Evolutionary conservation across 2,888 invertebrate species (phyloP), one percentile per base, ranked within the genome.

Genomic region (Steinernema carpocapsae): DNA sequence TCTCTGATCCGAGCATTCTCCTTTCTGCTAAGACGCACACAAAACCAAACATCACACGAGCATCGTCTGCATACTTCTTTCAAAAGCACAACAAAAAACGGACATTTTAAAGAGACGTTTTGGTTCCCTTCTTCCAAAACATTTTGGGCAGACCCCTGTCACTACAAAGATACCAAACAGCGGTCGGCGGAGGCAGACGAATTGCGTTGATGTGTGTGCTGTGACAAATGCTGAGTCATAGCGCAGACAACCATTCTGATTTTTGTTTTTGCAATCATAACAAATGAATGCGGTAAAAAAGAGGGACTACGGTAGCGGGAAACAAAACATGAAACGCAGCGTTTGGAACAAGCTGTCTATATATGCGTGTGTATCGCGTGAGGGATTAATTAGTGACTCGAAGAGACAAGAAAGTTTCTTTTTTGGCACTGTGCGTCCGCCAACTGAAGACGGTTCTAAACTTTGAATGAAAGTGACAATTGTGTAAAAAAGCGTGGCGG

Each of bases 191-290:
- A 17, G 48, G 19, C 48, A 48, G 48, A 48, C 48, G 48, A 19
- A 48, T n/a, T 48, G 48, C 48, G 19, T 14, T 48, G 48, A 48
- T 17, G 19, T 48, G 48, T 48, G 48, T 4, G 48, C 37, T 37
- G 48, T 48, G 48, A 17, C 3, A 48, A 48, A 48, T 19, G 48
- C 19, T 48, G 48, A 48, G 19, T 48, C 48, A 48, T 48, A 14
- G 17, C 48, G 3, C 48, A 48, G 26, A 56, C 56, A 56, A 56
- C 22, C 56, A 56, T 56, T 56, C 3, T 24, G 22, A 56, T 56
- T 56, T 56, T 12, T 56, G 56, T 56, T 56, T 19, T 7, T 17
- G 48, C 6, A 48, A 48, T 48, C n/a, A n/a, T 19, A 19, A 48
- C 48, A 19, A 48, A 4, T 48, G 48, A 17, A 48, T 17, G n/a